A percentile compares a stretch with the other conserved stretches of the same genome.
Conservation (phyloP, 2,888 invertebrate species). For the Hirtodrosophila confusa region DNA sequence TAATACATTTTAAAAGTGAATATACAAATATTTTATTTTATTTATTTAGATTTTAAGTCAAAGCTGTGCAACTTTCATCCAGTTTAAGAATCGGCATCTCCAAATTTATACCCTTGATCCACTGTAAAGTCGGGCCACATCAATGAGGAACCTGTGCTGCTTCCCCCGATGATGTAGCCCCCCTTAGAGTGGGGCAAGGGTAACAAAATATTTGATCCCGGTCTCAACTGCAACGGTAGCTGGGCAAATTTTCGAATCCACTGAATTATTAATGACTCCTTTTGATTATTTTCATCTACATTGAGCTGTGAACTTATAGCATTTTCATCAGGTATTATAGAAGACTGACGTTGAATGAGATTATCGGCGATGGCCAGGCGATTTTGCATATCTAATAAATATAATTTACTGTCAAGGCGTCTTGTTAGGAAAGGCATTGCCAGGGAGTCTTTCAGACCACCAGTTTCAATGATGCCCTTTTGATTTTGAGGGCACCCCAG, state of each 20-base stretch:
- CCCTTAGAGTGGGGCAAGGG: constrained; percentile 34
- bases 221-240: constrained; percentile 29
- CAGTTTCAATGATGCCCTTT: not conserved
- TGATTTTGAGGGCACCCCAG: not conserved
- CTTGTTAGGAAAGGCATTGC: not conserved
- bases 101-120: constrained; percentile 4
- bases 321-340: not conserved
- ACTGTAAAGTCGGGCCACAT: constrained; percentile 26
- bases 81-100: constrained; percentile 13
- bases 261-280: not conserved
- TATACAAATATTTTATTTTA: too few relatives aligned
- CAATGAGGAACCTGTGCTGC: not conserved
- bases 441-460: constrained; percentile 11
- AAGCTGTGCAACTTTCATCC: not conserved
- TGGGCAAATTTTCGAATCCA: constrained; percentile 10
- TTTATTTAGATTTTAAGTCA: not conserved
- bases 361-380: not conserved
- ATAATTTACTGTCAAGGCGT: constrained; percentile 10
- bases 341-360: not conserved
- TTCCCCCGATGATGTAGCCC: constrained; percentile 27
- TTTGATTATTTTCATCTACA: not conserved
- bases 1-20: too few relatives aligned
- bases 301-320: not conserved
- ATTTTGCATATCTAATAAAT: constrained; percentile 21
- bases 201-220: constrained; percentile 29